These are phyloP conservation scores for Oxyura jamaicensis DNA, from an alignment of 2,113 vertebrate genomes.

Conservation along the genomic window DNA sequence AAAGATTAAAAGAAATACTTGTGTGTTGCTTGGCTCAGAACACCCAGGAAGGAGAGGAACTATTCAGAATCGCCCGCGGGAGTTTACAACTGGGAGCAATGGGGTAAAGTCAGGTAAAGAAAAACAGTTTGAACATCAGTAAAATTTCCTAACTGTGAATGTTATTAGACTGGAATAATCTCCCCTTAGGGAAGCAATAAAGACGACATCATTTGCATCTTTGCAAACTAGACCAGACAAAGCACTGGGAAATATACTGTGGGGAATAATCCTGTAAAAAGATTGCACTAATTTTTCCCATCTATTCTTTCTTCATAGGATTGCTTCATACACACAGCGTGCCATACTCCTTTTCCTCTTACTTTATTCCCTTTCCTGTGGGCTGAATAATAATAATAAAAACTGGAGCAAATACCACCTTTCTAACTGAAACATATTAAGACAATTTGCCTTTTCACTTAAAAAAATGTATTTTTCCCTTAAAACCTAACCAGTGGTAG, in stretches of 20 bases:
- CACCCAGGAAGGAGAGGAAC: constrained; percentile 58
- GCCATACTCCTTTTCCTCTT: constrained; percentile 22
- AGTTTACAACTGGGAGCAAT: constrained; percentile 38
- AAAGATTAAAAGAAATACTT: neutral
- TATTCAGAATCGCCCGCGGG: neutral
- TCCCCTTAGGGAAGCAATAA: constrained; percentile 65
- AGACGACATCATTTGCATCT: constrained; percentile 67
- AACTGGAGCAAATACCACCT: neutral
- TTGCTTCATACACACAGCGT: constrained; percentile 40
- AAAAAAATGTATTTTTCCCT: neutral
- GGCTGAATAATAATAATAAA: neutral
- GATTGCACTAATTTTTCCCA: constrained; percentile 59
- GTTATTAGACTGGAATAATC: constrained; percentile 63
- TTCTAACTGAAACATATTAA: constrained; percentile 7
- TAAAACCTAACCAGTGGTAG: constrained; percentile 13
- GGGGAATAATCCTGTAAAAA: constrained; percentile 50
- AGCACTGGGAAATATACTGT: constrained; percentile 52
- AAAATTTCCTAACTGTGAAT: constrained; percentile 58
- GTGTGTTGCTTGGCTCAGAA: constrained; percentile 43
- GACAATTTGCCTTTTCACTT: constrained; percentile 7
- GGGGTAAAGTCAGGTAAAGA: constrained; percentile 67
- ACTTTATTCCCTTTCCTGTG: constrained; percentile 33
- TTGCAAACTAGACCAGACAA: constrained; percentile 70
- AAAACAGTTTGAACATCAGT: constrained; percentile 62
- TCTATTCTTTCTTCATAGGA: constrained; percentile 48